Evolutionary conservation across 2,113 vertebrate genomes (phyloP).

Genomic region (Ahaetulla prasina): DNA sequence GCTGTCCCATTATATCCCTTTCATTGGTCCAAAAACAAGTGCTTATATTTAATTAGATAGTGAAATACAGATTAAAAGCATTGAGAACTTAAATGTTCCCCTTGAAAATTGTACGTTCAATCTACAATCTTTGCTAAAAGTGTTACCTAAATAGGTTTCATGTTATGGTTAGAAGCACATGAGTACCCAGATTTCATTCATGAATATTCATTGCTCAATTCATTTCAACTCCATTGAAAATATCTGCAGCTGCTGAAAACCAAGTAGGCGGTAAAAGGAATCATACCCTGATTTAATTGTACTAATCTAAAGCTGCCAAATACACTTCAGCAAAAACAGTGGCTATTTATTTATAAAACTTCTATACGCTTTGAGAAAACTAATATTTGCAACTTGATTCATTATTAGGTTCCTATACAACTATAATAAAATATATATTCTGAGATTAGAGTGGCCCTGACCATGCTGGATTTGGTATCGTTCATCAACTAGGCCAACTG

Average conservation of each 20-base stretch:
- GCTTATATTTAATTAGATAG: background rate
- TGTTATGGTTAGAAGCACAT: constrained; percentile 8
- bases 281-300: background rate
- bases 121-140: background rate
- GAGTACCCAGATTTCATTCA: constrained; percentile 11
- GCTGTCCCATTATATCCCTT: background rate
- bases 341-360: background rate
- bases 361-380: background rate
- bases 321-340: background rate
- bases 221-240: constrained; percentile 18
- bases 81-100: background rate
- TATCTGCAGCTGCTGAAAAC: constrained; percentile 23
- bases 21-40: background rate
- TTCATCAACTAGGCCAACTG: background rate
- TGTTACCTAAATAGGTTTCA: constrained; percentile 1
- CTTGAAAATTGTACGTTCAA: background rate
- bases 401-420: background rate
- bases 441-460: background rate
- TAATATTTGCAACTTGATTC: background rate
- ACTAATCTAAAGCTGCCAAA: background rate
- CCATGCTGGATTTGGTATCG: background rate
- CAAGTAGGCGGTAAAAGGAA: constrained; percentile 7
- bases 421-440: background rate
- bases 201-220: constrained; percentile 27
- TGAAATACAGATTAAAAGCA: background rate